Evolutionary conservation across 2,888 invertebrate genomes (phyloP).

Genomic region (Watsonalla cultraria): DNA sequence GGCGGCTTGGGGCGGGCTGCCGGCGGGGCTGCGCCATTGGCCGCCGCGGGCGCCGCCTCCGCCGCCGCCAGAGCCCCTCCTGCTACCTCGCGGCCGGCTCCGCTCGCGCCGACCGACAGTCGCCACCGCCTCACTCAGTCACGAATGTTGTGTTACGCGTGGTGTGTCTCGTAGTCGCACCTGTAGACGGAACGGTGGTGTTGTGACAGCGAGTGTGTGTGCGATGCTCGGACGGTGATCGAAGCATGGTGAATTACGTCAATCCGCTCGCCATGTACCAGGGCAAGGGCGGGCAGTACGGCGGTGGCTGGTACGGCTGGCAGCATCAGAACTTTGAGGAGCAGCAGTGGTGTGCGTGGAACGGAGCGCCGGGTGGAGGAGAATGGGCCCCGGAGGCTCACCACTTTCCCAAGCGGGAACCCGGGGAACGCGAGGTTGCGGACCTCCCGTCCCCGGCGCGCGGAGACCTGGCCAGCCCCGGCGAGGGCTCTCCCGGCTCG

Average conservation of each 20-base stretch:
- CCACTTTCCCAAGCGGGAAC: slow-evolving; percentile 67
- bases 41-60: slow-evolving; percentile 34
- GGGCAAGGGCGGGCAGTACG: slow-evolving; percentile 79
- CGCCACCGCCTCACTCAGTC: slow-evolving; percentile 43
- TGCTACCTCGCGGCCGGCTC: slow-evolving; percentile 24
- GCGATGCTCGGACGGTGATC: slow-evolving; percentile 72
- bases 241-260: slow-evolving; percentile 86
- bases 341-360: slow-evolving; percentile 79
- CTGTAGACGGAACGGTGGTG: slow-evolving; percentile 43
- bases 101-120: slow-evolving; percentile 16
- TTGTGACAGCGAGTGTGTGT: slow-evolving; percentile 70
- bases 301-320: slow-evolving; percentile 73
- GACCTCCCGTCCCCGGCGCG: slow-evolving; percentile 71
- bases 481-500: slow-evolving; percentile 73
- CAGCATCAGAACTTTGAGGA: slow-evolving; percentile 76
- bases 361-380: slow-evolving; percentile 67
- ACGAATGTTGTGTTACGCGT: slow-evolving; percentile 49
- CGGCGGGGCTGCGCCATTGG: slow-evolving; percentile 42
- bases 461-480: slow-evolving; percentile 77
- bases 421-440: slow-evolving; percentile 61
- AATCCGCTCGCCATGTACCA: slow-evolving; percentile 83
- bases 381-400: slow-evolving; percentile 73
- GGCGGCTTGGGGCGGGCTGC: slow-evolving; percentile 6
- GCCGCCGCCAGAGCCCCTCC: slow-evolving; percentile 30
- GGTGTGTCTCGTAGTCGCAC: slow-evolving; percentile 35